Base-by-base conservation (phyloP, 1,140 invertebrate genomes). In the Reticulitermes speratus region DNA sequence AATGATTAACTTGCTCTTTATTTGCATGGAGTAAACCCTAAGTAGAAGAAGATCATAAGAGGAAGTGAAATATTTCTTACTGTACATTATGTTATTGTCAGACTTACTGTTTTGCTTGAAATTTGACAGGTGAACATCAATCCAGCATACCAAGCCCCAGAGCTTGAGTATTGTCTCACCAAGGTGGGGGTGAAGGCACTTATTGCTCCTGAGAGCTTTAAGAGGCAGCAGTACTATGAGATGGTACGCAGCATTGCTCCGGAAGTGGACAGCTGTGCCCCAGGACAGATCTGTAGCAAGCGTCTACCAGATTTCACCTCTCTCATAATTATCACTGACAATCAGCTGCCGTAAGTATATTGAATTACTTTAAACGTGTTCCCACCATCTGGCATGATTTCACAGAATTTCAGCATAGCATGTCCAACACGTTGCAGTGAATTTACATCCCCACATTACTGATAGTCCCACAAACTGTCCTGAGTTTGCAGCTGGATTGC, bases 151-250 rank as follows among this genome's bases (percentile, higher is more conserved):
- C 94, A 96, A 89, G 91, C 93, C 19, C 89, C 91, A 23, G 98
- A 99, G 90, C 87, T 99, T 1, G 93, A 94, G 85, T 98, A 96
- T 89, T 95, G 95, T 83, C 89, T 99, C 8, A 94, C 96, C 16
- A 97, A 97, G 91, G 96, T 97, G 23, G 92, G 92, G 21, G 91
- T 95, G 0, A 97, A 95, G 89, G 94, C 94, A 1, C 89, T 98
- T 0, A 89, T 98, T 9, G 92, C 94, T 2, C 93, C 94, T 0
- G 94, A 95, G 38, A 90, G 89, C 9, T 95, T 95, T 87, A 95
- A 94, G 88, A 93, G 90, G 0, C 94, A 95, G 87, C 92, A 97
- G 87, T 98, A 97, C 89, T 95, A 96, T 87, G 89, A 94, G 9
- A 94, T 95, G 88, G 87, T 98, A 44, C 90, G 91, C 16, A 87